These are phyloP conservation scores for Lineus longissimus DNA, from an alignment of 1,140 invertebrate genomes.

Conservation along the genomic window DNA sequence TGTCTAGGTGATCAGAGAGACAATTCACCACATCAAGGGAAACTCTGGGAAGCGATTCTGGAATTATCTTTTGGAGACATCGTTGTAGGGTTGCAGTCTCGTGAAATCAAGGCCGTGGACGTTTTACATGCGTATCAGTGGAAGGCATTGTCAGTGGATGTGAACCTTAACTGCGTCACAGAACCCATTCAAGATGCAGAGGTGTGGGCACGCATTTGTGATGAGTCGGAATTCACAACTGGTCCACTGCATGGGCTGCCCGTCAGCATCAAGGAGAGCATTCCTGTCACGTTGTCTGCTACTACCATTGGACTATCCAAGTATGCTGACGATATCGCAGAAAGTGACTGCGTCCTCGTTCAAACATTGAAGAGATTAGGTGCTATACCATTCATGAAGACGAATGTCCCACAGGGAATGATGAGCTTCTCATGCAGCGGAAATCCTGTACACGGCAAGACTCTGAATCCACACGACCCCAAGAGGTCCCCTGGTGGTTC, in stretches of 20 bases:
- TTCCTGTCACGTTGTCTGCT: constrained; percentile 54
- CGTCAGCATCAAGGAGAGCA: constrained; percentile 63
- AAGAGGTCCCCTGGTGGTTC: constrained; percentile 50
- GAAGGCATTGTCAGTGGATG: neutral
- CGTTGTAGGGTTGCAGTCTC: neutral
- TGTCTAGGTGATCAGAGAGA: no score
- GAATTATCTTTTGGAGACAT: neutral
- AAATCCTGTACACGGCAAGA: constrained; percentile 57
- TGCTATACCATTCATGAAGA: constrained; percentile 48
- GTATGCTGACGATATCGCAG: no score
- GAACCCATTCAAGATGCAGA: constrained; percentile 21
- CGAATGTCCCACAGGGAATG: constrained; percentile 48
- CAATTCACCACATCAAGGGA: no score
- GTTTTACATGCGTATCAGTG: neutral
- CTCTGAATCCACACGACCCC: constrained; percentile 47
- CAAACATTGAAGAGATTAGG: constrained; percentile 45
- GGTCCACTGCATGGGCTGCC: constrained; percentile 49
- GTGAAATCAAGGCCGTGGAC: neutral
- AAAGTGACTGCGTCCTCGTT: neutral
- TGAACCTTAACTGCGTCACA: constrained; percentile 48
- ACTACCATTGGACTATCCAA: neutral
- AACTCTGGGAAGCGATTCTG: no score
- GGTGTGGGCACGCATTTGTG: no score
- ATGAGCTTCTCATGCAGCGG: constrained; percentile 21
- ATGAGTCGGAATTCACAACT: constrained; percentile 37